Percentiles rank a stretch among this genome's conserved stretches.
These are phyloP conservation scores for Tanytarsus gracilentus DNA, from an alignment of 2,888 invertebrate species.

Conservation along the genomic window DNA sequence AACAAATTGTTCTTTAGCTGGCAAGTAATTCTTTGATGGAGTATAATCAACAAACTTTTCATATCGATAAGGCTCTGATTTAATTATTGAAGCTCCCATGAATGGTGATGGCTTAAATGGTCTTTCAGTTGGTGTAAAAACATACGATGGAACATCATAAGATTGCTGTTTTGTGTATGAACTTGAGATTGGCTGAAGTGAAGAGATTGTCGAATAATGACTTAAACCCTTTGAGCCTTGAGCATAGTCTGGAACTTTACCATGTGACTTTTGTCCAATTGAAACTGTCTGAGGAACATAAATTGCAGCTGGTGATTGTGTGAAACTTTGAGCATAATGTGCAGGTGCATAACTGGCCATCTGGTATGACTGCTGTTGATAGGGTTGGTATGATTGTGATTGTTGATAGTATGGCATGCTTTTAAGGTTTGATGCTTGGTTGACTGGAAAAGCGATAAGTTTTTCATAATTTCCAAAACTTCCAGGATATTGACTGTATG, in stretches of 20 bases:
- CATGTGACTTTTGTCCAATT: neutral
- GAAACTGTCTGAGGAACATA: constrained; percentile 11
- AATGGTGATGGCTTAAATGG: constrained; percentile 22
- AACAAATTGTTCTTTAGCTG: constrained; percentile 13
- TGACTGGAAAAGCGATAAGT: neutral
- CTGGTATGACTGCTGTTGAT: neutral
- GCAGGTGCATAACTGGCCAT: neutral
- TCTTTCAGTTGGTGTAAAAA: constrained; percentile 16
- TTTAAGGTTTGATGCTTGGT: neutral
- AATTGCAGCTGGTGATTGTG: neutral
- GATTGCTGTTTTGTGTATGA: neutral
- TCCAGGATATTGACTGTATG: too few species aligned
- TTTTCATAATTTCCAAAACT: too few species aligned
- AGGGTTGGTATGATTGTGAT: neutral
- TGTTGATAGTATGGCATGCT: neutral
- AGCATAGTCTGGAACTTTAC: constrained; percentile 10
- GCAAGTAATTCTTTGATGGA: constrained; percentile 15
- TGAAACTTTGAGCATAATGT: neutral
- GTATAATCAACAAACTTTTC: neutral
- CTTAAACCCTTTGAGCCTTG: constrained; percentile 5
- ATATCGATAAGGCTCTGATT: neutral
- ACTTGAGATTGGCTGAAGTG: neutral
- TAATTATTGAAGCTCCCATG: constrained; percentile 5
- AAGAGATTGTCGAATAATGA: neutral
- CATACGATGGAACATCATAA: constrained; percentile 4